Base-by-base conservation (phyloP, 2,113 vertebrate genomes). In the Zonotrichia leucophrys region DNA sequence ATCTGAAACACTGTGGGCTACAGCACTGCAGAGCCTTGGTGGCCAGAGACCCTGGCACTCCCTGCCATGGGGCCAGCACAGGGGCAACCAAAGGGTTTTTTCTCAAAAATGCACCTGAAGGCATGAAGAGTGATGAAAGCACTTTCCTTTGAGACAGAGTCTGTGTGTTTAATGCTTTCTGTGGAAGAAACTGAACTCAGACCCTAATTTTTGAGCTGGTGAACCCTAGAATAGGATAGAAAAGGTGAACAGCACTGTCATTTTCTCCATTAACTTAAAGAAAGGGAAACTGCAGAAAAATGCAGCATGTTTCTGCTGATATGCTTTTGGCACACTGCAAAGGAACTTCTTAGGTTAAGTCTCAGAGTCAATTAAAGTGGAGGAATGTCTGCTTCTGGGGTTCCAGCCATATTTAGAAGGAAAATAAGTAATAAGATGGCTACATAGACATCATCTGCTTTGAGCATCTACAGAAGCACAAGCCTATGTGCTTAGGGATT, bases 381-480 rank as follows among this genome's bases (percentile, higher is more conserved):
- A 92, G 23, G 55, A 62, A 83, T 58, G 50, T 60, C 72, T 92
- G 7, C 50, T 89, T 53, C 82, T 92, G 41, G 4, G 9, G 16
- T 86, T 72, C 31, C 25, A 70, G 31, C 19, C 49, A 37, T 53
- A 73, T 77, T 90, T 86, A 83, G 63, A 80, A 66, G 39, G 37
- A 73, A 95, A 83, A 59, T 66, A 92, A 91, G 22, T 58, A 83
- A 35, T 42, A 72, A 52, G 22, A 83, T 31, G 31, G 39, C 46
- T 74, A 46, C 25, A 16, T 7, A 64, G 50, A 17, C 27, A 56
- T 53, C 49, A 88, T 53, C 41, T 62, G 8, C 7, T 50, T 75
- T 74, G 67, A 73, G 44, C 33, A 80, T 19, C 60, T 63, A 63
- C 27, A 78, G 46, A 81, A 81, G 37, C 12, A 77, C 15, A 74